These are phyloP conservation scores for Dryomyza anilis DNA, from an alignment of 2,888 invertebrate species.

Conservation along the genomic window DNA sequence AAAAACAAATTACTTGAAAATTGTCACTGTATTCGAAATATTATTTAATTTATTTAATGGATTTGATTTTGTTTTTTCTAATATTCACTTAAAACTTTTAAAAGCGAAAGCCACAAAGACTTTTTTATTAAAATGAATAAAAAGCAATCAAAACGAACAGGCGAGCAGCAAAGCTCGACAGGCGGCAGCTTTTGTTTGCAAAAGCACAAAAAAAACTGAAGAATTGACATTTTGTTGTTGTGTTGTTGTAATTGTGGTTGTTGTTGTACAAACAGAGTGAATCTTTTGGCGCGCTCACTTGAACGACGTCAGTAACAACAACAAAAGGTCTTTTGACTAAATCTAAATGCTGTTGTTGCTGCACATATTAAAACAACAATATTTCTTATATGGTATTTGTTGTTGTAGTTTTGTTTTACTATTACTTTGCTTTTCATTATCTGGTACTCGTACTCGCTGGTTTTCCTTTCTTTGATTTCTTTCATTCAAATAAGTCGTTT, in stretches of 20 bases:
- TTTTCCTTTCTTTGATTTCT: too few species aligned
- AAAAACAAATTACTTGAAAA: too few species aligned
- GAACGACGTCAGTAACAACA: neutral
- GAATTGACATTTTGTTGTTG: too few species aligned
- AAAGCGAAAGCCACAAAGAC: conserved; percentile 16
- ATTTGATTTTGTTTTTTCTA: conserved; percentile 1
- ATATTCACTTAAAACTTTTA: conserved; percentile 31
- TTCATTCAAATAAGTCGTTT: too few species aligned
- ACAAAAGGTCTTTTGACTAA: neutral
- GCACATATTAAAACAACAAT: neutral
- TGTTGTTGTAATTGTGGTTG: too few species aligned
- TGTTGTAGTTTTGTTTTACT: neutral
- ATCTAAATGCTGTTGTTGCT: too few species aligned
- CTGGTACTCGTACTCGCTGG: too few species aligned
- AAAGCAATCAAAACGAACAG: conserved; percentile 34
- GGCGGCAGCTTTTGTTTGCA: conserved; percentile 1
- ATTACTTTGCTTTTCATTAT: conserved; percentile 30
- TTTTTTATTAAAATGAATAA: conserved; percentile 34
- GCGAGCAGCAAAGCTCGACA: conserved; percentile 24
- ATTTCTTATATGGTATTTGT: neutral
- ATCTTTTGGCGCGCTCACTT: neutral
- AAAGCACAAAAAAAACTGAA: conserved; percentile 11
- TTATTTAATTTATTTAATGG: neutral
- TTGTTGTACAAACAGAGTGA: neutral
- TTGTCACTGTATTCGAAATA: too few species aligned